Evolutionary conservation across 2,888 invertebrate species (phyloP).

Genomic region (Crepidodera aurea): DNA sequence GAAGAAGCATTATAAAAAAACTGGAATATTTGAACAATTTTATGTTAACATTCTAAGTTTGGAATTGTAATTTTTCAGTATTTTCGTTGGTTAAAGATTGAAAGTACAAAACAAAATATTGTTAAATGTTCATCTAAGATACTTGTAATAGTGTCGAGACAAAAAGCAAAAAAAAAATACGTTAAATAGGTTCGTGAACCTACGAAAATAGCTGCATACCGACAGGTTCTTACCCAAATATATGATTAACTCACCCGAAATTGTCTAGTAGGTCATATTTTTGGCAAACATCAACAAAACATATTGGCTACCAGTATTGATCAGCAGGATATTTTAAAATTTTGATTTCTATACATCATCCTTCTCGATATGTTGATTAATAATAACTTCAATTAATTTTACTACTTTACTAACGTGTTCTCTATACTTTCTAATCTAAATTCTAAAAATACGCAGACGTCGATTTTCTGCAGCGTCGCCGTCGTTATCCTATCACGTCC

Average conservation of each 20-base stretch:
- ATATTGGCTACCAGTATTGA: constrained; percentile 1
- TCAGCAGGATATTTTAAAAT: constrained; percentile 9
- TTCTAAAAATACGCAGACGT: constrained; percentile 29
- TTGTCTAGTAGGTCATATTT: constrained; percentile 25
- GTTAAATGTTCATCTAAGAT: neutral
- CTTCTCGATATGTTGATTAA: constrained; percentile 11
- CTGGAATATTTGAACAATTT: no score
- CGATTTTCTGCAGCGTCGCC: constrained; percentile 11
- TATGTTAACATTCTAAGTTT: no score
- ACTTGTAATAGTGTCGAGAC: no score
- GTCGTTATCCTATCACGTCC: constrained; percentile 13
- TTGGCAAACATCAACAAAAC: constrained; percentile 20
- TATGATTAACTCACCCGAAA: constrained; percentile 22
- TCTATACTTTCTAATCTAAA: constrained; percentile 21
- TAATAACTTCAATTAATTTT: constrained; percentile 17
- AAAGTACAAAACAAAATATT: neutral
- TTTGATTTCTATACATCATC: constrained; percentile 6
- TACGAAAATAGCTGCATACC: constrained; percentile 23
- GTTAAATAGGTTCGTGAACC: constrained; percentile 15
- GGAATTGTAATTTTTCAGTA: no score
- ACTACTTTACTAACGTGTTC: constrained; percentile 23
- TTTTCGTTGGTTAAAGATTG: neutral
- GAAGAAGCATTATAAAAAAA: no score
- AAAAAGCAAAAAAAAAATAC: neutral
- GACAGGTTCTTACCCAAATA: constrained; percentile 13